Evolutionary conservation across 2,797 vertebrate species (phyloP).

Genomic region (Yasuhikotakia modesta): DNA sequence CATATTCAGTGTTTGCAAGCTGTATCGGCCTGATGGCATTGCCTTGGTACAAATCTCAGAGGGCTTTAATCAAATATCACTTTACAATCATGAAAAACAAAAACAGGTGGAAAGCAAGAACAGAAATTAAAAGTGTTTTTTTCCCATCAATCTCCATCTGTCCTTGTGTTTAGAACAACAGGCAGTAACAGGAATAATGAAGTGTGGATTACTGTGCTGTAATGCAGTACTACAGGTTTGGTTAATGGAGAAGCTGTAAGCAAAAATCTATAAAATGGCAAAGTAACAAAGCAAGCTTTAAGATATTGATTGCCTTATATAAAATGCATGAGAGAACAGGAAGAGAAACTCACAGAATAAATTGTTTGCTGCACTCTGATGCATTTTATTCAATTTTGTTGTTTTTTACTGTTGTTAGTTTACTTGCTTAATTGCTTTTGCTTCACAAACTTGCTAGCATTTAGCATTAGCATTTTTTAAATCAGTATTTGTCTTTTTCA

Average conservation of each 20-base stretch:
- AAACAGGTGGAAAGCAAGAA: neutral
- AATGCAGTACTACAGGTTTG: neutral
- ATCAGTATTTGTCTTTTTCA: neutral
- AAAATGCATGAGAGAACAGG: constrained; percentile 1
- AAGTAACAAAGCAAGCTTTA: constrained; percentile 7
- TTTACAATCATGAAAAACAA: constrained; percentile 1
- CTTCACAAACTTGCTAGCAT: neutral
- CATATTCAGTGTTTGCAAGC: neutral
- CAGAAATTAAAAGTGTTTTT: constrained; percentile 7
- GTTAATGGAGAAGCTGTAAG: constrained; percentile 6
- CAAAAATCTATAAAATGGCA: constrained; percentile 12
- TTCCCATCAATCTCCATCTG: constrained; percentile 8
- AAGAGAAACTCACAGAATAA: neutral
- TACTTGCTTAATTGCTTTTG: neutral
- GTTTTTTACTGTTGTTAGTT: neutral
- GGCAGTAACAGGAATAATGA: constrained; percentile 7
- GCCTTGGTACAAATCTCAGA: neutral
- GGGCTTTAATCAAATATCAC: constrained; percentile 2
- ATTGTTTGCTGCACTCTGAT: neutral
- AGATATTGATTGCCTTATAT: constrained; percentile 12
- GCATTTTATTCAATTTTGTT: constrained; percentile 1
- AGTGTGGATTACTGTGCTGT: neutral
- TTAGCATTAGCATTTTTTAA: neutral
- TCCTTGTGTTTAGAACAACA: neutral
- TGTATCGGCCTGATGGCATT: constrained; percentile 9